Percentiles rank a stretch among this genome's conserved stretches.
Conservation (phyloP, 2,888 invertebrate genomes). For the Rhopalosiphum nymphaeae region DNA sequence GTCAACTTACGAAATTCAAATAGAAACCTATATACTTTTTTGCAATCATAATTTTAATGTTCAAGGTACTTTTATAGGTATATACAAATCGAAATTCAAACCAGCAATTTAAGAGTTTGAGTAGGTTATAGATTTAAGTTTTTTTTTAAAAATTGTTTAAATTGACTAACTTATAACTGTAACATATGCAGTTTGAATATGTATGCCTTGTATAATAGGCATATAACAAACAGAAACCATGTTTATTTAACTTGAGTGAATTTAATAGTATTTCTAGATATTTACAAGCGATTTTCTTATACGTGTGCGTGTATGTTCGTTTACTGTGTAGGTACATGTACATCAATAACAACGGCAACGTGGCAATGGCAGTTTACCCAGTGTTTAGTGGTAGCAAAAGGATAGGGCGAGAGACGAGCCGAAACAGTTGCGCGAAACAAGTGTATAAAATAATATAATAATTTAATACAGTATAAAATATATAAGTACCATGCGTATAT, state of each 20-base stretch:
- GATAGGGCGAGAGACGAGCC: not conserved
- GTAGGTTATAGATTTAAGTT: too few species aligned
- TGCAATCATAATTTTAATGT: too few species aligned
- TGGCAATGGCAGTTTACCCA: not conserved
- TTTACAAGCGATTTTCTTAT: conserved; percentile 23
- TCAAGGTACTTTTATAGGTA: too few species aligned
- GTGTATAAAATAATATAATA: not conserved
- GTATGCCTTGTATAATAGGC: not conserved
- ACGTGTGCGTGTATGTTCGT: not conserved
- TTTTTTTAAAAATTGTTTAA: too few species aligned
- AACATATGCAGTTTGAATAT: too few species aligned
- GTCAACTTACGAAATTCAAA: too few species aligned
- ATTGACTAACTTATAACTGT: too few species aligned
- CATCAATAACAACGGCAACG: not conserved
- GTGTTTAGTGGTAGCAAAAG: not conserved
- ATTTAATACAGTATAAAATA: not conserved
- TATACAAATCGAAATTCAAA: too few species aligned
- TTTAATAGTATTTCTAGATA: conserved; percentile 41
- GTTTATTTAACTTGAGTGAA: not conserved
- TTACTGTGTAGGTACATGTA: not conserved
- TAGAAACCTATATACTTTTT: too few species aligned
- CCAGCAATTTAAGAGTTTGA: too few species aligned
- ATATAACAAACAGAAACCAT: not conserved
- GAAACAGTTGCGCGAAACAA: conserved; percentile 1
- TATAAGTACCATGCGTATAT: not conserved